A percentile compares a stretch with the other conserved stretches of the same genome.
Conservation (phyloP, 2,888 invertebrate species). For the Nephrotoma guestfalica region DNA sequence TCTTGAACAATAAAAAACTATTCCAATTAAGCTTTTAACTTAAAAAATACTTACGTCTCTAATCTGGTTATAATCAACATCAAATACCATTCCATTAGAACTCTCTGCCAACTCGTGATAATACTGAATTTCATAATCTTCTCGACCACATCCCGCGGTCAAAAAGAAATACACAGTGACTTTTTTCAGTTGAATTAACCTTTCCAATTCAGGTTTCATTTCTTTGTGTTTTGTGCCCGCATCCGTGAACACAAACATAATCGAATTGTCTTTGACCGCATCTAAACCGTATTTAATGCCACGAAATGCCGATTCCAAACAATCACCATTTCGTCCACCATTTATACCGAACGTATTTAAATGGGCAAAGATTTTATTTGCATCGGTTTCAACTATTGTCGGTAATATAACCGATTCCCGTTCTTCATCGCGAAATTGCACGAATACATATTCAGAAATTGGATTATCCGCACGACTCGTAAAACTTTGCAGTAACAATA, state of each 20-base stretch:
- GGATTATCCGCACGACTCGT: conserved; percentile 42
- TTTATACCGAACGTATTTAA: neutral
- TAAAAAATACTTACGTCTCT: neutral
- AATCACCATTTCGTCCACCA: neutral
- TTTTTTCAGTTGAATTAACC: neutral
- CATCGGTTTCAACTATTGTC: neutral
- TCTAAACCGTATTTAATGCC: neutral
- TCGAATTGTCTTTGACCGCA: neutral
- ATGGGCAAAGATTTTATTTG: neutral
- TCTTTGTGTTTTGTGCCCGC: neutral
- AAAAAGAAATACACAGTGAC: neutral
- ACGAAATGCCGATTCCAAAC: neutral
- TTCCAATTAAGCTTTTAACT: neutral
- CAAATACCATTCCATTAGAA: neutral
- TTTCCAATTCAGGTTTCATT: neutral
- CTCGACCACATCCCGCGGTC: neutral
- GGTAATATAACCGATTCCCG: neutral
- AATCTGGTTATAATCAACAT: neutral
- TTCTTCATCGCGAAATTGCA: conserved; percentile 50
- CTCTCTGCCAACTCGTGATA: neutral
- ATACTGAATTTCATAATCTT: neutral
- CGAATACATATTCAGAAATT: conserved; percentile 57
- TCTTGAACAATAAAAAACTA: too few species aligned
- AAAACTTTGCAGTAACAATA: conserved; percentile 49
- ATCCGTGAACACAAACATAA: neutral